phyloP scores from a whole-genome alignment of 2,797 vertebrate genomes.

The Hippoglossus hippoglossus region DNA sequence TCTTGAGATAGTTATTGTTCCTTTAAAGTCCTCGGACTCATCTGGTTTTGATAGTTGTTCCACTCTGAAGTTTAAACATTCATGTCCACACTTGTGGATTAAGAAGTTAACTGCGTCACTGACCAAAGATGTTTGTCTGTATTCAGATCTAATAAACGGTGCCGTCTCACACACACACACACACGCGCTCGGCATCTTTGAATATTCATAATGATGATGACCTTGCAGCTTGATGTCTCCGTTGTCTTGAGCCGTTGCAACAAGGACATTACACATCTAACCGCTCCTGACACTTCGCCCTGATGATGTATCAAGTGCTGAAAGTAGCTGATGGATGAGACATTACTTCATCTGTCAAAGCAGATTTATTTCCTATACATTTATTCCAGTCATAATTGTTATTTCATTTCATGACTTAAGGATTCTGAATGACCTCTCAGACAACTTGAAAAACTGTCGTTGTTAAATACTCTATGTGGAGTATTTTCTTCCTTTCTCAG shows the following conservation, averaged over 20 bases:
- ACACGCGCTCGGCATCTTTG: not conserved
- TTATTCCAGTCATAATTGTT: conserved; percentile 34
- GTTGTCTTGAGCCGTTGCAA: conserved; percentile 17
- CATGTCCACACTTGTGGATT: conserved; percentile 53
- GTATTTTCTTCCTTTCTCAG: conserved; percentile 10
- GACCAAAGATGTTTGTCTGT: conserved; percentile 37
- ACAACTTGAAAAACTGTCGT: conserved; percentile 37
- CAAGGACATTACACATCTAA: conserved; percentile 33
- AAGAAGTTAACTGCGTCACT: conserved; percentile 43
- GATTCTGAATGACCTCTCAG: conserved; percentile 30
- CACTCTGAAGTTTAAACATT: conserved; percentile 62
- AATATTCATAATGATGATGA: conserved; percentile 28
- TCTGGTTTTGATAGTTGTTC: conserved; percentile 65
- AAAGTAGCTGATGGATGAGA: conserved; percentile 58
- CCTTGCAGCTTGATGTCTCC: conserved; percentile 22
- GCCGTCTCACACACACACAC: conserved; percentile 18
- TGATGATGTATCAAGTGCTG: conserved; percentile 48
- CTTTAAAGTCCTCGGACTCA: conserved; percentile 63
- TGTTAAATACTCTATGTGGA: conserved; percentile 3
- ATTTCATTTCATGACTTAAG: conserved; percentile 30
- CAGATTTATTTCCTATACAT: conserved; percentile 42
- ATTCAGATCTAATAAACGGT: conserved; percentile 43
- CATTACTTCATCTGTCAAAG: conserved; percentile 61
- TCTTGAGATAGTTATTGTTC: conserved; percentile 57
- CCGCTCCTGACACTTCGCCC: conserved; percentile 31